These are phyloP conservation scores for Plusia festucae DNA, from an alignment of 2,888 invertebrate genomes.

Conservation along the genomic window DNA sequence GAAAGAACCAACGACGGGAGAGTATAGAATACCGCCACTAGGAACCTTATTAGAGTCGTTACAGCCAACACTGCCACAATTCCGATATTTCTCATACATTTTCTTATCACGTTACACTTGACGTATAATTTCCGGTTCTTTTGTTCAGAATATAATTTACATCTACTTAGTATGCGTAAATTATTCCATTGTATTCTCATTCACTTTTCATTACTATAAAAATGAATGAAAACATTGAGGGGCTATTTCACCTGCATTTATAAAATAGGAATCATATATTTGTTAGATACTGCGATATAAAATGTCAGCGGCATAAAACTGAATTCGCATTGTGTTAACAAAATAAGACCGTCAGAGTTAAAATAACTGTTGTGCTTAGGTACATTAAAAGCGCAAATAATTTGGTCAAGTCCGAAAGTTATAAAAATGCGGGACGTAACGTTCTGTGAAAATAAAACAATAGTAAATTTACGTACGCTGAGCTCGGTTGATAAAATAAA, in stretches of 20 bases:
- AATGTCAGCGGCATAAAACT: constrained; percentile 42
- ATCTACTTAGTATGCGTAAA: constrained; percentile 17
- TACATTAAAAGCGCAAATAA: constrained; percentile 16
- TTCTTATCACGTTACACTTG: constrained; percentile 40
- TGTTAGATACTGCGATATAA: constrained; percentile 21
- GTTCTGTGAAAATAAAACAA: constrained; percentile 46
- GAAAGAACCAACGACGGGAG: constrained; percentile 7
- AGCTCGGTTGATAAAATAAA: constrained; percentile 49
- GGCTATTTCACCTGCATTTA: constrained; percentile 12
- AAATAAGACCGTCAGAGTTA: constrained; percentile 13
- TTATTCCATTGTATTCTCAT: background rate
- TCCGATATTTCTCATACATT: constrained; percentile 40
- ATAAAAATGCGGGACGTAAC: constrained; percentile 20
- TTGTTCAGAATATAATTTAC: constrained; percentile 27
- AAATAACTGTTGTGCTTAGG: constrained; percentile 22
- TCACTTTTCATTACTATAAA: constrained; percentile 21
- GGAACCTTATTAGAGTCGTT: constrained; percentile 23
- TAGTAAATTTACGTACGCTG: constrained; percentile 47
- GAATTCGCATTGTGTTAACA: constrained; percentile 17
- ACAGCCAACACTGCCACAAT: constrained; percentile 37
- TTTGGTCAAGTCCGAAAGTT: constrained; percentile 20
- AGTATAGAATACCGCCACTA: constrained; percentile 3
- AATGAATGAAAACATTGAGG: constrained; percentile 15
- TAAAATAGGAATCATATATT: no score
- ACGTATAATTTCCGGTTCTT: constrained; percentile 46